Conservation (phyloP, 2,113 vertebrate species). For the Protobothrops flavoviridis region DNA sequence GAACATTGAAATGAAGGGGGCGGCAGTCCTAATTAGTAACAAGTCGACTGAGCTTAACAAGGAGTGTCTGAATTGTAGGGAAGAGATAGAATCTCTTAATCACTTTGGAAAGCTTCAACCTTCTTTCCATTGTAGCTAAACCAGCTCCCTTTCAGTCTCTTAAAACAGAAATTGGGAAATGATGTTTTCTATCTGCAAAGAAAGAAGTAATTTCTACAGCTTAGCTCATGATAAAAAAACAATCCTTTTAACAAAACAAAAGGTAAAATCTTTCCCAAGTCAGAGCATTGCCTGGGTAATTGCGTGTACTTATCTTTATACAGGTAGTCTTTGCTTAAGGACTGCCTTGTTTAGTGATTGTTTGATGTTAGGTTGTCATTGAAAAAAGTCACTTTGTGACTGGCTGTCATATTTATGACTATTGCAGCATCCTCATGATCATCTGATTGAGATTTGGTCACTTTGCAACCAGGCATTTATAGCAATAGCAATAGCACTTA, state of each 20-base stretch:
- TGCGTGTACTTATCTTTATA: neutral
- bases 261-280: neutral
- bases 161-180: neutral
- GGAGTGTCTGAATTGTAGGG: neutral
- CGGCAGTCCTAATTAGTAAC: neutral
- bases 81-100: neutral
- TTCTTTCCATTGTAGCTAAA: neutral
- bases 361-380: neutral
- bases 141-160: neutral
- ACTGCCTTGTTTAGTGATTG: neutral
- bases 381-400: neutral
- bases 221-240: neutral
- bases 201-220: neutral
- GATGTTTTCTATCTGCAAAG: neutral
- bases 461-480: neutral
- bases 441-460: neutral
- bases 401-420: neutral
- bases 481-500: neutral
- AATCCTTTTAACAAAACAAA: neutral
- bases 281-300: neutral
- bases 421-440: neutral
- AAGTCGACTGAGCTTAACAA: neutral
- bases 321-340: neutral
- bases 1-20: neutral
- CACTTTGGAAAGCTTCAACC: neutral